Evolutionary conservation across 2,797 vertebrate species (phyloP), one percentile per base, ranked within the genome.

Genomic region (Decapterus maruadsi): DNA sequence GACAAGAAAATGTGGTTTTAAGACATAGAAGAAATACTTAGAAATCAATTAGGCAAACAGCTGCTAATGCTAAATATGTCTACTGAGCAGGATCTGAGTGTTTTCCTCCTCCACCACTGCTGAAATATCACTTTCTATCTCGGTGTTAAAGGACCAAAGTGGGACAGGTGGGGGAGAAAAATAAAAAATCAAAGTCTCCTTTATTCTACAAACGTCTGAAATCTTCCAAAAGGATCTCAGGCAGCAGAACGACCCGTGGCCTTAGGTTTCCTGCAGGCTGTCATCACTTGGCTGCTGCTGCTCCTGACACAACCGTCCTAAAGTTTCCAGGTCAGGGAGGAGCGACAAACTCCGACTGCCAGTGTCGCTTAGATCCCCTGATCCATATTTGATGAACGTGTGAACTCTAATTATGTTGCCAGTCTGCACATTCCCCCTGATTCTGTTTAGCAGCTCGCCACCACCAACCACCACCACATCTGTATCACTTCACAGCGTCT

Each of bases 341-440:
- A 78, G 72, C 46, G 4, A 54, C 29, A 48, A 43, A 78, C 65
- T 66, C 54, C 0, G 2, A 74, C 46, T 3, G 51, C 31, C 11
- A 45, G 69, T 17, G 82, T 84, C 14, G 38, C 60, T 85, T 72
- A 40, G 36, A 78, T 77, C 31, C 51, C 58, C 6, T 4, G 31
- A 83, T 91, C 66, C 78, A 91, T 91, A 85, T 89, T 92, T 90
- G 12, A 93, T 91, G 38, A 87, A 71, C 38, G 80, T 61, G 72
- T 74, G 78, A 83, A 79, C 56, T 87, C 74, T 85, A 81, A 91
- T 92, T 82, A 85, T 77, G 84, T 81, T 42, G 36, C 79, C 60
- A n/a, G 72, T 74, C 80, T 76, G 57, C 69, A 75, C 66, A 26
- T 60, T 80, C 34, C 38, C 68, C 31, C 77, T 86, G 80, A 89